Conservation (phyloP, 2,797 vertebrate genomes). For the Kryptolebias ocellatus region DNA sequence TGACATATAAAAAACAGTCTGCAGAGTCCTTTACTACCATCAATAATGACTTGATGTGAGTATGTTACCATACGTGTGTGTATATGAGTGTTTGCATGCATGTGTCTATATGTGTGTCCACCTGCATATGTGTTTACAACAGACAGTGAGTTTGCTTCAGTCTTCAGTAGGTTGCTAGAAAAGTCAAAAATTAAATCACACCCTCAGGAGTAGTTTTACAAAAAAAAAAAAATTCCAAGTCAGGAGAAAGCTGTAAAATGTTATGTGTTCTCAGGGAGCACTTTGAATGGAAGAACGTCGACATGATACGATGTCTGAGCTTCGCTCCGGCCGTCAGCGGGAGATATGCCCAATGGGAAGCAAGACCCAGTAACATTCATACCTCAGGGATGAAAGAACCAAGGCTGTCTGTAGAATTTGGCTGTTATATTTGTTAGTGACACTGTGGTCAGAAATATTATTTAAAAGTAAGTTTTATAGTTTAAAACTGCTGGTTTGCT, state of each 20-base stretch:
- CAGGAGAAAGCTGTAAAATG: conserved; percentile 69
- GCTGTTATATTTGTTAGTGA: conserved; percentile 5
- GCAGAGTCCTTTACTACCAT: conserved; percentile 39
- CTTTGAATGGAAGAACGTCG: conserved; percentile 60
- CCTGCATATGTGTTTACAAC: conserved; percentile 52
- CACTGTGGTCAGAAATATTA: neutral
- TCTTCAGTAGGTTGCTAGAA: conserved; percentile 70
- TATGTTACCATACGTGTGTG: neutral
- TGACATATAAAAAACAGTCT: conserved; percentile 49
- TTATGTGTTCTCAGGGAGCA: conserved; percentile 72
- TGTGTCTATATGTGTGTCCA: conserved; percentile 24
- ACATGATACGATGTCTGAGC: conserved; percentile 54
- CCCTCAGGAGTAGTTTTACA: conserved; percentile 66
- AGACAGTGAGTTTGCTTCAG: conserved; percentile 45
- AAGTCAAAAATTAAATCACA: conserved; percentile 68
- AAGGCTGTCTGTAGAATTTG: conserved; percentile 20
- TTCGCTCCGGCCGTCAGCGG: conserved; percentile 38
- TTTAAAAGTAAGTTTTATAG: neutral
- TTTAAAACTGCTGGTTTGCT: neutral
- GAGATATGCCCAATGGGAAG: conserved; percentile 44
- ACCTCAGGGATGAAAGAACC: conserved; percentile 26
- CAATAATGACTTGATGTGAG: conserved; percentile 33
- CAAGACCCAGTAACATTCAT: conserved; percentile 26
- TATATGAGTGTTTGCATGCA: conserved; percentile 3
- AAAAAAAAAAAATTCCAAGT: conserved; percentile 57